Evolutionary conservation across 2,797 vertebrate species (phyloP), one percentile per base, ranked within the genome.

Genomic region (Falco berigora): DNA sequence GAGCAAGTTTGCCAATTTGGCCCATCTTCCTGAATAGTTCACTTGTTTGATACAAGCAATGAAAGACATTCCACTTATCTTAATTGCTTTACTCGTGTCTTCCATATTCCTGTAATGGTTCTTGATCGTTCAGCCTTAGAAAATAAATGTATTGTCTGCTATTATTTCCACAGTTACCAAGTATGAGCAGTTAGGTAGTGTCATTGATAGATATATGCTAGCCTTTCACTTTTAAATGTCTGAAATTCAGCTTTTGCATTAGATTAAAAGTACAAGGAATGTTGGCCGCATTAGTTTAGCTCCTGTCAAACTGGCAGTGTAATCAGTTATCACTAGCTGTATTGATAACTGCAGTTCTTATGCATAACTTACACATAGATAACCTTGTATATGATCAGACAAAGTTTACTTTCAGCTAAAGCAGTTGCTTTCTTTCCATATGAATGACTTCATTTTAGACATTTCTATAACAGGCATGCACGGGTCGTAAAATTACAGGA

Each of bases 61-160:
- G 94, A 97, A 96, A 96, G 90, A 49, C 76, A 86, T 91, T 90
- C 84, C 94, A 97, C 96, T 97, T 96, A 97, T 83, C 94, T 94
- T 94, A 95, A 97, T 96, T 97, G 88, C 80, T 94, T 91, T 86
- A 91, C 56, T 92, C 0, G 1, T 94, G 87, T 96, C 87, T 95
- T 96, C 88, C 85, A 76, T 77, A 92, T 96, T 92, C 69, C 86
- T 95, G 75, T 85, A 95, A 86, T 64, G n/a, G 67, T 79, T 92
- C 74, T 81, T 81, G 90, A 80, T 91, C 22, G 22, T 94, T 93
- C 55, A 83, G 67, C 61, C 50, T 85, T 91, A 61, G 50, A 93
- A 83, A 86, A 81, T 50, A 94, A 95, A 83, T 91, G 55, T 71
- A 84, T 76, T 44, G 20, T 68, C 61, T 94, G 82, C 59, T 89